Percentiles rank a stretch among this genome's conserved stretches.
Conservation (phyloP, 1,140 invertebrate genomes). For the Matsumurasca onukii region DNA sequence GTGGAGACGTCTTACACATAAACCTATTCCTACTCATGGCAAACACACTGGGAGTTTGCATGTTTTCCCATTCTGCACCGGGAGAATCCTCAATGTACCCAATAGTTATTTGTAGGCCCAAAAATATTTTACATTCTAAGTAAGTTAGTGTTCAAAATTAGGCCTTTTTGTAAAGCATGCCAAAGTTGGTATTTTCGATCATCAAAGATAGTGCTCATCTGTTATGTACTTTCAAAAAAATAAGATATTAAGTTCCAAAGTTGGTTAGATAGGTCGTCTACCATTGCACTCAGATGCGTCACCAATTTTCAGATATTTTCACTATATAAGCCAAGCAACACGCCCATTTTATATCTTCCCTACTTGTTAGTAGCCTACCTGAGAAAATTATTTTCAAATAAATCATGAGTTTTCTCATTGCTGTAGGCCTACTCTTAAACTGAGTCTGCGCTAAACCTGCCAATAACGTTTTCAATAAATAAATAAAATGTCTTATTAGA, state of each 20-base stretch:
- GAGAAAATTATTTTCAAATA: no score
- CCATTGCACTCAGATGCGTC: background rate
- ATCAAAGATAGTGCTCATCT: background rate
- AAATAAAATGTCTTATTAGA: no score
- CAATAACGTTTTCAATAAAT: no score
- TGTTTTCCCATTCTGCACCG: conserved; percentile 12
- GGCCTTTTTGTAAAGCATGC: background rate
- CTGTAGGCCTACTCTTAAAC: no score
- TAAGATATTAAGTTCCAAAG: background rate
- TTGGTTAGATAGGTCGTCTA: background rate
- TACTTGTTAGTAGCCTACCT: no score
- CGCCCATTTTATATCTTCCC: background rate
- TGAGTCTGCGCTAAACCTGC: no score
- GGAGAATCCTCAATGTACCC: conserved; percentile 11
- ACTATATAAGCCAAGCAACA: background rate
- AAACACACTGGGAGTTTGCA: conserved; percentile 19
- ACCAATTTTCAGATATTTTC: background rate
- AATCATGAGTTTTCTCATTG: no score
- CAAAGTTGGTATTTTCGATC: conserved; percentile 1
- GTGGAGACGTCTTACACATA: conserved; percentile 39
- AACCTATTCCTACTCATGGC: conserved; percentile 37
- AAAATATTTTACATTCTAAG: conserved; percentile 4
- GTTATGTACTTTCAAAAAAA: background rate
- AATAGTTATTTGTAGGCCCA: conserved; percentile 22
- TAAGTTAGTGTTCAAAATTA: conserved; percentile 1